Percentiles rank a stretch among this genome's conserved stretches.
Conservation (phyloP, 2,888 invertebrate genomes). For the Tanytarsus gracilentus region DNA sequence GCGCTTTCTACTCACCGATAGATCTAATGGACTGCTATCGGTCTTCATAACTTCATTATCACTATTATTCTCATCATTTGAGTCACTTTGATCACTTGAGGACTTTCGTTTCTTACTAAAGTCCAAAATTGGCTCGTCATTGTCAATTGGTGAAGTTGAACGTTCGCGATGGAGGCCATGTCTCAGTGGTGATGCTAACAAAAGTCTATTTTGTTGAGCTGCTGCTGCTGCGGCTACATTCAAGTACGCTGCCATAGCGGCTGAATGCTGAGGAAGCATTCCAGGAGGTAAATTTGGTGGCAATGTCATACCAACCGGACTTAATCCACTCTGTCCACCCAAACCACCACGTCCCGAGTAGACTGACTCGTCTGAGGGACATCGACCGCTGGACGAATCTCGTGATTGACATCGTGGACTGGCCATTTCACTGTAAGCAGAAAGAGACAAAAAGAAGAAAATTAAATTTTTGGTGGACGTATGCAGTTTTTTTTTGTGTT, state of each 20-base stretch:
- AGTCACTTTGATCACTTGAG: slow-evolving; percentile 41
- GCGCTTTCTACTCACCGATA: slow-evolving; percentile 67
- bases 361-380: slow-evolving; percentile 69
- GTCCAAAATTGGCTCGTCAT: slow-evolving; percentile 60
- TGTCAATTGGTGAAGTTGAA: slow-evolving; percentile 47
- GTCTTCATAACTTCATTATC: slow-evolving; percentile 61
- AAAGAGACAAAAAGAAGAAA: slow-evolving; percentile 31
- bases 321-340: slow-evolving; percentile 46
- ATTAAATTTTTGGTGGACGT: slow-evolving; percentile 12
- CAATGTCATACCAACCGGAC: slow-evolving; percentile 57
- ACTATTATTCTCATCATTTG: slow-evolving; percentile 48
- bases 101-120: slow-evolving; percentile 66
- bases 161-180: slow-evolving; percentile 32
- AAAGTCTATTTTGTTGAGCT: slow-evolving; percentile 60
- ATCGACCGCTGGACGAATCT: slow-evolving; percentile 65
- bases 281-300: slow-evolving; percentile 61
- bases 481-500: slow-evolving; percentile 26
- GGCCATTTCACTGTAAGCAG: slow-evolving; percentile 59
- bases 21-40: slow-evolving; percentile 63
- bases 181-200: slow-evolving; percentile 66
- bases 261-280: slow-evolving; percentile 63
- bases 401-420: slow-evolving; percentile 76
- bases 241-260: slow-evolving; percentile 73
- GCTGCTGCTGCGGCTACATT: slow-evolving; percentile 63
- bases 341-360: slow-evolving; percentile 53